These are phyloP conservation scores for Sebastes miniatus DNA, from an alignment of 2,797 vertebrate genomes.

Conservation along the genomic window DNA sequence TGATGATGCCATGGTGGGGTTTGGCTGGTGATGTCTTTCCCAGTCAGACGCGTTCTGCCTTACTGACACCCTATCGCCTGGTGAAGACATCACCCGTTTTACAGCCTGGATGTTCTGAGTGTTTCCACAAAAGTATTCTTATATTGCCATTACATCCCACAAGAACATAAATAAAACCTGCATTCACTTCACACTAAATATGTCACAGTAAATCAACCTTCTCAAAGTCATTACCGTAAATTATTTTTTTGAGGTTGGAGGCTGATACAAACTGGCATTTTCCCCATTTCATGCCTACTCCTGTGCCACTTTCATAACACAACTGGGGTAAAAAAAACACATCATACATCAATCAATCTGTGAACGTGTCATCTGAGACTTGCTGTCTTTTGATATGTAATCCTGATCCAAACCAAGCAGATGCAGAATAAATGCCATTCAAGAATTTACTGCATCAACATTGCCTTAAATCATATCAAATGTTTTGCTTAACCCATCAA, in stretches of 20 bases:
- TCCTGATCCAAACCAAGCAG: constrained; percentile 3
- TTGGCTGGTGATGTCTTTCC: constrained; percentile 61
- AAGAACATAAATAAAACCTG: constrained; percentile 11
- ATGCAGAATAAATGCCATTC: constrained; percentile 12
- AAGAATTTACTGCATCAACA: constrained; percentile 6
- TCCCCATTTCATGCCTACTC: background rate
- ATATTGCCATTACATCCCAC: constrained; percentile 19
- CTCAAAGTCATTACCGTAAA: background rate
- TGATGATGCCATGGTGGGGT: constrained; percentile 27
- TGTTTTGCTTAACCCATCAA: background rate
- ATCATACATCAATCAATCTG: constrained; percentile 9
- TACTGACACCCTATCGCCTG: constrained; percentile 55
- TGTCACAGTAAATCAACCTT: background rate
- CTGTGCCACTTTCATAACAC: background rate
- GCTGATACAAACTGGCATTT: background rate
- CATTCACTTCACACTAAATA: background rate
- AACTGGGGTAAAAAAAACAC: background rate
- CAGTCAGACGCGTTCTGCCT: constrained; percentile 42
- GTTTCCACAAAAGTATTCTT: constrained; percentile 48
- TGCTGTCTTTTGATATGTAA: constrained; percentile 15
- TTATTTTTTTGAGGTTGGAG: background rate
- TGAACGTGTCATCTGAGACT: constrained; percentile 1
- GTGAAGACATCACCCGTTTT: constrained; percentile 70
- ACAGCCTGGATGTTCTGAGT: constrained; percentile 42
- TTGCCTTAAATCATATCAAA: background rate